These are phyloP conservation scores for Hyperoplus immaculatus DNA, from an alignment of 2,797 vertebrate genomes.

Conservation along the genomic window DNA sequence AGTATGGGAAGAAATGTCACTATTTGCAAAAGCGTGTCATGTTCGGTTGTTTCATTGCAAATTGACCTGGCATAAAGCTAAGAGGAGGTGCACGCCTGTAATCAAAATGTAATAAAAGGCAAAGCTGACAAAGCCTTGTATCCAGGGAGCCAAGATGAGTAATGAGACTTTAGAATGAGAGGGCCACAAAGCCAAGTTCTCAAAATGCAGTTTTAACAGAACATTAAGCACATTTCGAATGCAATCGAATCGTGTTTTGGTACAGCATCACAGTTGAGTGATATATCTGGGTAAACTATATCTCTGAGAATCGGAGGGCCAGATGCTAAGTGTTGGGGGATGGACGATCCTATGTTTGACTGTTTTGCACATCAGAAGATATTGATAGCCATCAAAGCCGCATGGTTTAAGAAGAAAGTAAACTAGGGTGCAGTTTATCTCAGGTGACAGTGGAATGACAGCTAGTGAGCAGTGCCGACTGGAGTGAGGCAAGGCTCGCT, in stretches of 20 bases:
- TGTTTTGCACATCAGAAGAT: slow-evolving; percentile 41
- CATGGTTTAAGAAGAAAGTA: slow-evolving; percentile 27
- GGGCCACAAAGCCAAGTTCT: slow-evolving; percentile 44
- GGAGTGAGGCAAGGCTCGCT: slow-evolving; percentile 3
- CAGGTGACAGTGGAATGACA: slow-evolving; percentile 53
- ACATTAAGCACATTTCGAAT: slow-evolving; percentile 25
- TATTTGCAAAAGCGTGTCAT: slow-evolving; percentile 46
- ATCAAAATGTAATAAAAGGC: slow-evolving; percentile 58
- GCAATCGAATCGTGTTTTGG: background rate
- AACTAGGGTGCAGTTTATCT: slow-evolving; percentile 36
- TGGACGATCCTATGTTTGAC: slow-evolving; percentile 20
- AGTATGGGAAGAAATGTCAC: slow-evolving; percentile 23
- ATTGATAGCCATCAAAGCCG: slow-evolving; percentile 52
- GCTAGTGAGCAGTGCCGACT: slow-evolving; percentile 26
- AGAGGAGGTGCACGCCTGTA: slow-evolving; percentile 37
- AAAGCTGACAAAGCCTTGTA: slow-evolving; percentile 52
- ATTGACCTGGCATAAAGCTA: slow-evolving; percentile 51
- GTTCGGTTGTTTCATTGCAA: slow-evolving; percentile 57
- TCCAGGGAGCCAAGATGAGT: slow-evolving; percentile 43
- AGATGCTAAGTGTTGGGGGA: slow-evolving; percentile 15
- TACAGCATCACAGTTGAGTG: slow-evolving; percentile 5
- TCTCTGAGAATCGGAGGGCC: background rate
- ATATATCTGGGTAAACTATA: background rate
- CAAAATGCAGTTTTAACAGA: slow-evolving; percentile 43
- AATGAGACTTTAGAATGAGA: slow-evolving; percentile 39